Conservation (phyloP, 2,888 invertebrate species). For the Trichacis sp. region DNA sequence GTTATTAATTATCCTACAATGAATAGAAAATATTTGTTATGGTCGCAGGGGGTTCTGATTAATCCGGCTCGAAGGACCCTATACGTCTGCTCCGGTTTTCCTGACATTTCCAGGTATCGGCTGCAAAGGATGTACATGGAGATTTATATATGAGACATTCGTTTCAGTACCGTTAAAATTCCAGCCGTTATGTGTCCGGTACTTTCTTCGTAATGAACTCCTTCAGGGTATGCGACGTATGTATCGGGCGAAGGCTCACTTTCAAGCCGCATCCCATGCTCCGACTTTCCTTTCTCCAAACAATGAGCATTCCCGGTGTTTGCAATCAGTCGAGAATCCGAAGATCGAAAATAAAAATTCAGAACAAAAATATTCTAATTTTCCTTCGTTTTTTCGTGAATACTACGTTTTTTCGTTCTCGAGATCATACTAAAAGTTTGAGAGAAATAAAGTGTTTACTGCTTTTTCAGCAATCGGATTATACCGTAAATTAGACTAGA, state of each 20-base stretch:
- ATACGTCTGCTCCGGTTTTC: background rate
- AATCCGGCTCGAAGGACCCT: background rate
- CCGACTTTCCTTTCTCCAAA: conserved; percentile 43
- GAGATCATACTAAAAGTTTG: background rate
- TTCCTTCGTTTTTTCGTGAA: no score
- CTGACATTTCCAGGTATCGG: background rate
- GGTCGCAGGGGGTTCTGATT: no score
- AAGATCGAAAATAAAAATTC: conserved; percentile 41
- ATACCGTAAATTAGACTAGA: background rate
- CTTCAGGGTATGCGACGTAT: conserved; percentile 43
- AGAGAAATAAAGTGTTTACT: background rate
- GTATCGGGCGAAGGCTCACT: conserved; percentile 29
- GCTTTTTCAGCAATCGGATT: background rate
- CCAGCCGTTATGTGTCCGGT: conserved; percentile 10
- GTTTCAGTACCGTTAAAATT: conserved; percentile 11
- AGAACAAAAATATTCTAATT: no score
- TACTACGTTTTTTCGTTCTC: no score
- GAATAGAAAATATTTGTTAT: no score
- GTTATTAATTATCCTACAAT: no score
- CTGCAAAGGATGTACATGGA: background rate
- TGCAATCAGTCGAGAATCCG: conserved; percentile 51
- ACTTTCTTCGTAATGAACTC: conserved; percentile 18
- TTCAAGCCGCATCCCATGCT: conserved; percentile 37
- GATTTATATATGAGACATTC: background rate
- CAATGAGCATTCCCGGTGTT: conserved; percentile 50